These are phyloP conservation scores for Pasiphila rectangulata DNA, from an alignment of 2,888 invertebrate species.

Conservation along the genomic window DNA sequence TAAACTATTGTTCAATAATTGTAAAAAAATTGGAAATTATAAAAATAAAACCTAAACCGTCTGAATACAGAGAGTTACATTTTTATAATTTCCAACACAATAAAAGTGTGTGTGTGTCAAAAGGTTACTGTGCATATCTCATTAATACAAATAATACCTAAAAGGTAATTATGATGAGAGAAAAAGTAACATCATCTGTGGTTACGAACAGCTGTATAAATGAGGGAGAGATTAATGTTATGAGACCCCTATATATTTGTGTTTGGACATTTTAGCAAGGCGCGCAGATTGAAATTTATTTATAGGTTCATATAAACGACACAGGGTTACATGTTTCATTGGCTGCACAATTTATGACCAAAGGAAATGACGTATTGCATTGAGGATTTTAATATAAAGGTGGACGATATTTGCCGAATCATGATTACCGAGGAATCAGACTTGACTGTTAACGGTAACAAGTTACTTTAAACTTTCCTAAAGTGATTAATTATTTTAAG, in stretches of 20 bases:
- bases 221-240: slow-evolving; percentile 65
- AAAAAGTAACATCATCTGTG: slow-evolving; percentile 36
- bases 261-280: slow-evolving; percentile 66
- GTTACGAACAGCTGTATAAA: slow-evolving; percentile 47
- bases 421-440: slow-evolving; percentile 4
- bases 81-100: too few relatives aligned
- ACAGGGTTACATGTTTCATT: slow-evolving; percentile 58
- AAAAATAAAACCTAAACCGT: too few relatives aligned
- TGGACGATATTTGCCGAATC: neutral
- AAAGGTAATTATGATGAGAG: slow-evolving; percentile 22
- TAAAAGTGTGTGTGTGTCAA: too few relatives aligned
- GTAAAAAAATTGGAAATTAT: too few relatives aligned
- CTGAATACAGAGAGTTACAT: too few relatives aligned
- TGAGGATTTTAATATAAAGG: slow-evolving; percentile 41
- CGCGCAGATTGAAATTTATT: slow-evolving; percentile 67
- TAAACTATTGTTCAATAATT: too few relatives aligned
- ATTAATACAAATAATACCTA: neutral
- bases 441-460: slow-evolving; percentile 17
- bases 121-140: neutral
- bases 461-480: slow-evolving; percentile 54
- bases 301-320: slow-evolving; percentile 64
- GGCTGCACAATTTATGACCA: slow-evolving; percentile 50
- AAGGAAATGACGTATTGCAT: slow-evolving; percentile 43
- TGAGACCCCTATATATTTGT: slow-evolving; percentile 64
- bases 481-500: slow-evolving; percentile 64